Evolutionary conservation across 2,113 vertebrate species (phyloP).

Genomic region (Platysternon megacephalum): DNA sequence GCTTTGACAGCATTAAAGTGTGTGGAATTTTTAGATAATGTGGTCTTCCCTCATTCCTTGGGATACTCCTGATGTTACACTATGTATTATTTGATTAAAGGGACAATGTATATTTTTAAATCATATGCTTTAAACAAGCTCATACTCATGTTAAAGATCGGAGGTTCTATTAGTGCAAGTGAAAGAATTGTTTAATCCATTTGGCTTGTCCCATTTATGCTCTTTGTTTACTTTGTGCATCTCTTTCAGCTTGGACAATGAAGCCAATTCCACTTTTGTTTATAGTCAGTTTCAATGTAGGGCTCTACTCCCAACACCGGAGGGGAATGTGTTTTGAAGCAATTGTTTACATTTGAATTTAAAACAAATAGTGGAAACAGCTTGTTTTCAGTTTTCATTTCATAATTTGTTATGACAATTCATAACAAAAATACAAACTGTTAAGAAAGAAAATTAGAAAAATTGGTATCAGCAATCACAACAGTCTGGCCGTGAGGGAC

Average conservation of each 20-base stretch:
- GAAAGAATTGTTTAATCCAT: background rate
- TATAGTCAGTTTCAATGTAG: background rate
- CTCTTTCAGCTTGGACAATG: background rate
- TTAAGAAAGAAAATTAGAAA: background rate
- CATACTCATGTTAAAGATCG: background rate
- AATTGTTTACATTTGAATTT: background rate
- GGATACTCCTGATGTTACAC: background rate
- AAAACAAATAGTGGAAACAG: background rate
- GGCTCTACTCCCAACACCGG: background rate
- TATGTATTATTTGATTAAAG: background rate
- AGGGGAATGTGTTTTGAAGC: constrained; percentile 5
- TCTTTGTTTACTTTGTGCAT: background rate
- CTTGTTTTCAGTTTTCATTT: constrained; percentile 19
- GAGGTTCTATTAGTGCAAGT: background rate
- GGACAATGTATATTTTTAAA: background rate
- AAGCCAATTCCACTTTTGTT: constrained; percentile 1
- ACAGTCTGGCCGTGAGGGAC: background rate
- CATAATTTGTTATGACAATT: constrained; percentile 23
- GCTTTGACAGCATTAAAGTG: background rate
- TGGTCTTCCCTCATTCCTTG: background rate
- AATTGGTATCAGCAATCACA: background rate
- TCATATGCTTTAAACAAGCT: background rate
- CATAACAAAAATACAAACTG: constrained; percentile 18
- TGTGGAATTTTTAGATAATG: background rate
- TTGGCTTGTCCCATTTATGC: background rate